Evolutionary conservation across 2,113 vertebrate species (phyloP).

Genomic region (Lanius ludovicianus): DNA sequence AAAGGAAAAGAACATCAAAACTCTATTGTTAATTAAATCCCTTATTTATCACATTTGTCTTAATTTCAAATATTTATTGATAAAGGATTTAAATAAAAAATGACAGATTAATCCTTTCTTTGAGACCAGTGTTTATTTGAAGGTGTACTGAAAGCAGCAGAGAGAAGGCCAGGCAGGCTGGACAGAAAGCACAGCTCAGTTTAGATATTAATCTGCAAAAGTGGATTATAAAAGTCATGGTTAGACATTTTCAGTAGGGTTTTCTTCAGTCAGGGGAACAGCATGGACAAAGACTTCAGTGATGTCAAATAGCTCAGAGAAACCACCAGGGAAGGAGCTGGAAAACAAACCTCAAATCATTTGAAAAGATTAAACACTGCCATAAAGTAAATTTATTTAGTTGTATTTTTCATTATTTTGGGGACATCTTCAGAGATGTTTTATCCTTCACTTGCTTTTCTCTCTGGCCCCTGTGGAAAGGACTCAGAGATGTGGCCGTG

Average conservation of each 20-base stretch:
- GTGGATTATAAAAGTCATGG: background rate
- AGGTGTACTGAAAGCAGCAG: background rate
- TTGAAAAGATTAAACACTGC: constrained; percentile 2
- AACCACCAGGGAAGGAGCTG: background rate
- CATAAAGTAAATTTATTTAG: constrained; percentile 17
- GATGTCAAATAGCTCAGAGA: background rate
- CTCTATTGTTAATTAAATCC: constrained; percentile 20
- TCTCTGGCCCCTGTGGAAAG: background rate
- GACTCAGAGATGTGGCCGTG: accelerated
- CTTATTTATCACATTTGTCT: constrained; percentile 47
- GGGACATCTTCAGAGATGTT: background rate
- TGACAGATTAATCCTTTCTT: constrained; percentile 28
- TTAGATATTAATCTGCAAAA: background rate
- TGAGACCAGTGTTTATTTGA: background rate
- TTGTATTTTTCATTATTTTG: background rate
- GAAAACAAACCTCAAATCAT: background rate
- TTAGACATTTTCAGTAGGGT: background rate
- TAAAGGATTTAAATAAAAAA: constrained; percentile 29
- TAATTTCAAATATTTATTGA: constrained; percentile 56
- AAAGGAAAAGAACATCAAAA: background rate
- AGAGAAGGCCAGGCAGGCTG: background rate
- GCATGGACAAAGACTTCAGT: background rate
- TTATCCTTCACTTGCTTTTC: background rate
- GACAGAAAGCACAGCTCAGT: background rate
- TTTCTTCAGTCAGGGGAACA: background rate